Evolutionary conservation across 2,797 vertebrate species (phyloP).

Genomic region (Enteromius thamalakanensis): DNA sequence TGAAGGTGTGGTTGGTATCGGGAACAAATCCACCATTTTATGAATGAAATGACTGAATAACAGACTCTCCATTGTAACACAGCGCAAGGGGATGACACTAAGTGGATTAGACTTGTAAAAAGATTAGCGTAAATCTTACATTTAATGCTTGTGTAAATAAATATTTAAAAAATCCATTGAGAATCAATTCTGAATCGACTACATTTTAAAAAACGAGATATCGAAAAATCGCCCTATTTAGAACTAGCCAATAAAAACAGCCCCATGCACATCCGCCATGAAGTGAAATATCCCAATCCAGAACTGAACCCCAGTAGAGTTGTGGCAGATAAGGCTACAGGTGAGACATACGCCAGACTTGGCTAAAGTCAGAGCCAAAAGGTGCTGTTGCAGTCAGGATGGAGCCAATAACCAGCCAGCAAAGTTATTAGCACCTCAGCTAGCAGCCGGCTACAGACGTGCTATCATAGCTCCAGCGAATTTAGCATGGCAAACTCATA

Average conservation of each 20-base stretch:
- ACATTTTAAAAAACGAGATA: too few species aligned
- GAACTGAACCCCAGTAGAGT: not conserved
- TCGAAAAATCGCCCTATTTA: not conserved
- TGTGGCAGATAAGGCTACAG: not conserved
- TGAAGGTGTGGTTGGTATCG: too few species aligned
- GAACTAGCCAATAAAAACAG: not conserved
- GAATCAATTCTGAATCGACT: too few species aligned
- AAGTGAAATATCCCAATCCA: not conserved
- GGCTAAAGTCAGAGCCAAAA: conserved; percentile 32
- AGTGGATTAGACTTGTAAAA: too few species aligned
- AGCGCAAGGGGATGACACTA: too few species aligned
- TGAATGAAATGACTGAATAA: too few species aligned
- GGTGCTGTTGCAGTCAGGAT: not conserved
- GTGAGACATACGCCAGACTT: conserved; percentile 4
- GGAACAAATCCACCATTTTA: too few species aligned
- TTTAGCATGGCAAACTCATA: conserved; percentile 38
- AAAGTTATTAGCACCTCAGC: conserved; percentile 40
- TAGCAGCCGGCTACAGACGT: conserved; percentile 16
- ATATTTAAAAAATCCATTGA: too few species aligned
- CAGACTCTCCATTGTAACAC: too few species aligned
- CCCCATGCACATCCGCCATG: not conserved
- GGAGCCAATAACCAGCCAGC: conserved; percentile 22
- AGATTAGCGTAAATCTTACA: too few species aligned
- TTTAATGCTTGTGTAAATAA: too few species aligned
- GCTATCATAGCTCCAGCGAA: conserved; percentile 12